Evolutionary conservation across 1,140 invertebrate species (phyloP).

Genomic region (Aphelenchoides avenae): DNA sequence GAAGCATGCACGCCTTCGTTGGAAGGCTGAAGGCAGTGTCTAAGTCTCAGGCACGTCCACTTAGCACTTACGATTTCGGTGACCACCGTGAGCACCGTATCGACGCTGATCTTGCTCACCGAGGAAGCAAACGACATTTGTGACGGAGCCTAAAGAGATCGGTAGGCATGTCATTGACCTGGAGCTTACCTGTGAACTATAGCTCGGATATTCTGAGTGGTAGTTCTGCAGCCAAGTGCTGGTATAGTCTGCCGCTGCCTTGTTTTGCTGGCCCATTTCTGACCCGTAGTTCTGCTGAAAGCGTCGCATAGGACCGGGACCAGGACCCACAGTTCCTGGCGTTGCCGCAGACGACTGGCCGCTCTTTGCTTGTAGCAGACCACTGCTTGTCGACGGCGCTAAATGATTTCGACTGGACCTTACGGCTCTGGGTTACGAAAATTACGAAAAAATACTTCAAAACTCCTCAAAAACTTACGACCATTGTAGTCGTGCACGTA

Average conservation of each 20-base stretch:
- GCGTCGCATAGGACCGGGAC: conserved; percentile 17
- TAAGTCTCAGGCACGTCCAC: not conserved
- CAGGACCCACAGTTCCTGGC: conserved; percentile 21
- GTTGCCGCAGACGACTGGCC: too few species aligned
- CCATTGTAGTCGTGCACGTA: too few species aligned
- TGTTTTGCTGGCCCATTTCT: not conserved
- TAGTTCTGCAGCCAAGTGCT: conserved; percentile 17
- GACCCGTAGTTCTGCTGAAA: conserved; percentile 15
- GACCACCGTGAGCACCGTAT: conserved; percentile 14
- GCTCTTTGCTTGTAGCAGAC: too few species aligned
- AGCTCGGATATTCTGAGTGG: conserved; percentile 6
- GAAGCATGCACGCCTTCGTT: not conserved
- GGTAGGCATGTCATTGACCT: not conserved
- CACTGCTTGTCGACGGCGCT: too few species aligned
- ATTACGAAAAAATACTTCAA: too few species aligned
- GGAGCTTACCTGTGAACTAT: not conserved
- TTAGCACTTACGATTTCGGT: conserved; percentile 1
- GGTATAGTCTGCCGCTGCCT: conserved; percentile 1
- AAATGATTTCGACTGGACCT: too few species aligned
- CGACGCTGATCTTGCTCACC: conserved; percentile 19
- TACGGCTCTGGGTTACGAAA: too few species aligned
- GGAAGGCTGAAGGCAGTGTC: not conserved
- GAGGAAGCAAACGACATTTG: conserved; percentile 8
- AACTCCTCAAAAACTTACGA: too few species aligned
- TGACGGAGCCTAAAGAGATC: conserved; percentile 15